These are phyloP conservation scores for Acanthisitta chloris DNA, from an alignment of 2,113 vertebrate genomes.

Conservation along the genomic window DNA sequence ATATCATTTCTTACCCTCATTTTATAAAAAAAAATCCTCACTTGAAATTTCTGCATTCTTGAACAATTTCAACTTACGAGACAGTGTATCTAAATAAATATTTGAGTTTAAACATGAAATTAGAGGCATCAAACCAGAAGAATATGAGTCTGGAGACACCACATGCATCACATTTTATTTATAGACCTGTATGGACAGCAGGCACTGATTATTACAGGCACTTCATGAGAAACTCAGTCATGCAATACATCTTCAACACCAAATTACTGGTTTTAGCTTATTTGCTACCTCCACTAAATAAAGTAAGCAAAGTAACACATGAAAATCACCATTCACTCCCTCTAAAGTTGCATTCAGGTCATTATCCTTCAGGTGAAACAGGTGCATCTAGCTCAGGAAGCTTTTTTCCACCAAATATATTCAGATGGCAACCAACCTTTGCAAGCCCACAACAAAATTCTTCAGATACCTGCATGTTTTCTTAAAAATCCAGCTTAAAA, in stretches of 20 bases:
- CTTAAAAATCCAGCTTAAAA: background rate
- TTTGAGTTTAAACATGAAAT: background rate
- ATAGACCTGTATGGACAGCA: background rate
- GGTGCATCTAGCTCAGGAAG: background rate
- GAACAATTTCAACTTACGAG: background rate
- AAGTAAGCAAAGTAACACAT: background rate
- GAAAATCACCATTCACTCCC: background rate
- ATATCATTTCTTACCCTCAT: background rate
- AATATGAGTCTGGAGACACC: background rate
- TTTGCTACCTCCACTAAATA: background rate
- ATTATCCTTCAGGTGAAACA: background rate
- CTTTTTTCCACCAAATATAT: background rate
- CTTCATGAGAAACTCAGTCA: background rate
- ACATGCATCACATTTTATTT: background rate
- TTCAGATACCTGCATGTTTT: background rate
- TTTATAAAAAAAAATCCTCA: background rate
- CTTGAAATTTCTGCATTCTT: background rate
- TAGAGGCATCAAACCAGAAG: background rate
- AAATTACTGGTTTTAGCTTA: background rate
- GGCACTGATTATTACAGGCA: background rate
- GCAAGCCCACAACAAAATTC: background rate
- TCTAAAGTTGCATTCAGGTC: background rate
- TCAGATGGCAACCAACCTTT: background rate
- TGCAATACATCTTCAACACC: background rate
- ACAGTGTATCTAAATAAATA: background rate